These are phyloP conservation scores for Furcula furcula DNA, from an alignment of 2,888 invertebrate genomes.

Conservation along the genomic window DNA sequence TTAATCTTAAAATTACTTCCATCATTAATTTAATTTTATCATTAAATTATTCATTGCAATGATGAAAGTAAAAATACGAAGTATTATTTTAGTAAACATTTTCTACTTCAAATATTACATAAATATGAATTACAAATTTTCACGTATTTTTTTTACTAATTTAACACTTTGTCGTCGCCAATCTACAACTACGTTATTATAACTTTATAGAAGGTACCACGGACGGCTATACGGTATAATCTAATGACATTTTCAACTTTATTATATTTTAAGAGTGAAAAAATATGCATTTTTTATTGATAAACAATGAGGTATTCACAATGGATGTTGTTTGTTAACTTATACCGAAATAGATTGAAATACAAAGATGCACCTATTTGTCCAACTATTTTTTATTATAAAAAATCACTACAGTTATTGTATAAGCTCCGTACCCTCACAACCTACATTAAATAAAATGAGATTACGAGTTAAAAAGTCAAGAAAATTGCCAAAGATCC, in stretches of 20 bases:
- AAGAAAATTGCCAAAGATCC: slow-evolving; percentile 61
- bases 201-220: slow-evolving; percentile 9
- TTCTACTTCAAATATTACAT: neutral
- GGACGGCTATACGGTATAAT: slow-evolving; percentile 43
- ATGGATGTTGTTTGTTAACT: slow-evolving; percentile 40
- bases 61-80: slow-evolving; percentile 44
- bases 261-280: slow-evolving; percentile 46
- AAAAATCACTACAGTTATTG: slow-evolving; percentile 31
- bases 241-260: slow-evolving; percentile 24
- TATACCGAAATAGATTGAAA: slow-evolving; percentile 20
- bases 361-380: slow-evolving; percentile 3
- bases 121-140: no score
- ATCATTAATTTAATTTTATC: slow-evolving; percentile 60
- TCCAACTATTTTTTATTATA: slow-evolving; percentile 6
- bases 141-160: slow-evolving; percentile 3
- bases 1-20: slow-evolving; percentile 39
- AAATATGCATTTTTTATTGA: slow-evolving; percentile 45
- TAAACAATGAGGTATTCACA: slow-evolving; percentile 48
- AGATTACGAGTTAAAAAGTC: slow-evolving; percentile 54
- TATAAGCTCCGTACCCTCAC: slow-evolving; percentile 55
- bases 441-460: slow-evolving; percentile 64
- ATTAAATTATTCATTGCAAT: slow-evolving; percentile 68
- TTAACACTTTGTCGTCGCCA: slow-evolving; percentile 10
- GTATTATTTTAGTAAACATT: slow-evolving; percentile 10
- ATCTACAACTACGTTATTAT: slow-evolving; percentile 22